Conservation (phyloP, 2,113 vertebrate species). For the Oreochromis niloticus region DNA sequence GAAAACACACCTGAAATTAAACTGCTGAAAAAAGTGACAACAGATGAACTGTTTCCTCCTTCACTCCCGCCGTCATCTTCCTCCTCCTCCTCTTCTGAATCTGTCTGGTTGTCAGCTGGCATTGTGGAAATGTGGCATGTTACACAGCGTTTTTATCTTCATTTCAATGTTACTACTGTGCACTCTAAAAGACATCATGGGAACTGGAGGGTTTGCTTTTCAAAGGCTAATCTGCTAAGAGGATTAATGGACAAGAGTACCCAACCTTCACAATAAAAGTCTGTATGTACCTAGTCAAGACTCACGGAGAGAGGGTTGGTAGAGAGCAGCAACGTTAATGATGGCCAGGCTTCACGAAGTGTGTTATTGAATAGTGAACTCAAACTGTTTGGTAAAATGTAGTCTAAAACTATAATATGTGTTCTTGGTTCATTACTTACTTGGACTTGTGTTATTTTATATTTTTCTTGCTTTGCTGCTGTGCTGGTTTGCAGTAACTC, state of each 20-base stretch:
- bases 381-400: accelerated
- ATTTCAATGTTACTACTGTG: background rate
- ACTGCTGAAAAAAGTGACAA: background rate
- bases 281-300: accelerated
- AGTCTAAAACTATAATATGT: background rate
- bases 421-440: background rate
- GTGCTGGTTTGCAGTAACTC: background rate
- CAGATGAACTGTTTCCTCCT: background rate
- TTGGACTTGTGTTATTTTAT: background rate
- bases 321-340: accelerated
- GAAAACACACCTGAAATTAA: constrained; percentile 36
- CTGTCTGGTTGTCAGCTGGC: background rate
- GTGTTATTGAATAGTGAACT: background rate
- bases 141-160: background rate
- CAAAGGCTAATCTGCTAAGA: constrained; percentile 45
- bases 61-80: background rate
- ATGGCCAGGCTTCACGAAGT: background rate
- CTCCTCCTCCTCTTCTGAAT: constrained; percentile 20
- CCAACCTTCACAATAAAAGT: background rate
- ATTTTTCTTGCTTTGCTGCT: background rate
- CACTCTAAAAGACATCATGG: background rate
- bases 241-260: constrained; percentile 16
- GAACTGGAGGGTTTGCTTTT: background rate
- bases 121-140: background rate
- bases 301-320: accelerated